Base-by-base conservation (phyloP, 1,140 invertebrate genomes). In the Zaprionus vittiger region DNA sequence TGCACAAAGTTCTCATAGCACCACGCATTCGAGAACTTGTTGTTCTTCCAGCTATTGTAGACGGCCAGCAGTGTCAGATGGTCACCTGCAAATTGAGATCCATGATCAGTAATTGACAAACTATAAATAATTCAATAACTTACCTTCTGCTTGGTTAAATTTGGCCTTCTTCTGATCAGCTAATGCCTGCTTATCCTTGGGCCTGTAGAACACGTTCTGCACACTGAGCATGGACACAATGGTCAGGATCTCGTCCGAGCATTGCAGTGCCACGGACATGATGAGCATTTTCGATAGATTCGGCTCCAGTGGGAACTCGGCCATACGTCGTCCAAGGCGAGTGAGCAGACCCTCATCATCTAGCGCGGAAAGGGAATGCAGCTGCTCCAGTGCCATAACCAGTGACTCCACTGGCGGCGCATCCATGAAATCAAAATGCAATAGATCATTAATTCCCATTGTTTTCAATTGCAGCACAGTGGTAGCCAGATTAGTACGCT, bases 361-460 rank as follows among this genome's bases (percentile, higher is more conserved):
- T 0, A 99, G 94, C 1, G 99, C 99, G 78, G 98, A 99, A 0
- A 99, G 94, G 11, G 98, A 99, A 94, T 99, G 99, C 31, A 99
- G 94, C 80, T 99, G 98, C 93, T 99, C 98, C 71, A 99, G 94
- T 5, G 99, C 99, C 95, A 99, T 99, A 15, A 99, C 98, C 52
- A 99, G 94, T 0, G 98, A 97, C 93, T 99, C 98, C 9, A 99
- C 98, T 0, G 99, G 99, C 11, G 99, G 99, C 0, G 99, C 97
- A 93, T 99, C 99, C 99, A 99, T 99, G 93, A 99, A 99, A 94
- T 99, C 99, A 93, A 99, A 99, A 91, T 98, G 97, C n/a, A 99
- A 93, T n/a, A 99, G 94, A 93, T 99, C 99, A 93, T 99, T 99
- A 59, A 99, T 99, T 6, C 99, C 99, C 98, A 99, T 99, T 0